Evolutionary conservation across 2,113 vertebrate species (phyloP).

Genomic region (Parus major): DNA sequence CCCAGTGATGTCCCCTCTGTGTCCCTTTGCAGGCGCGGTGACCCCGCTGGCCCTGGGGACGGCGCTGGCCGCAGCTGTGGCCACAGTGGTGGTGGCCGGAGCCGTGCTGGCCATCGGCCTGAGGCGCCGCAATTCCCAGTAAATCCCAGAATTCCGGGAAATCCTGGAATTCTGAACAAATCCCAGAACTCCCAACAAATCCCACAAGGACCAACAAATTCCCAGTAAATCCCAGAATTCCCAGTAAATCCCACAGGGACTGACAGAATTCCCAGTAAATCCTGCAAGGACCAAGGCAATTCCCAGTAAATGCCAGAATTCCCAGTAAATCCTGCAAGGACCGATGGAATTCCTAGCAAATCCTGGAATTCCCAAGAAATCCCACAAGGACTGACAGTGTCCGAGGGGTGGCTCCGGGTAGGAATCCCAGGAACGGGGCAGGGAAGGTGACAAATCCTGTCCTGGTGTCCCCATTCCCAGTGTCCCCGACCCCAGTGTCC

Average conservation of each 20-base stretch:
- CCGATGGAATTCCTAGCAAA: not conserved
- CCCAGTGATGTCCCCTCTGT: too few species aligned
- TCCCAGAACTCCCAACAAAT: not conserved
- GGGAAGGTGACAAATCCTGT: not conserved
- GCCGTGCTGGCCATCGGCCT: not conserved
- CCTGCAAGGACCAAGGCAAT: too few species aligned
- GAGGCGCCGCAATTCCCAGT: not conserved
- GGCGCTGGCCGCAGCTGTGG: not conserved
- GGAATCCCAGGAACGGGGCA: accelerated
- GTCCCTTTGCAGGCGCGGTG: not conserved
- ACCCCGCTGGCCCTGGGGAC: not conserved
- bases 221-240: not conserved
- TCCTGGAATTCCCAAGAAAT: not conserved
- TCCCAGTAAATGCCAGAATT: not conserved
- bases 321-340: not conserved
- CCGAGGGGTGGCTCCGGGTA: not conserved
- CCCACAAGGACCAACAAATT: accelerated
- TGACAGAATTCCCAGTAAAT: not conserved
- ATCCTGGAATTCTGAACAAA: too few species aligned
- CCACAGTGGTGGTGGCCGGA: not conserved
- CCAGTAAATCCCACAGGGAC: too few species aligned
- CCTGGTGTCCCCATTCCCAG: too few species aligned
- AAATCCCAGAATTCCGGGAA: not conserved
- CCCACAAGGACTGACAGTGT: not conserved
- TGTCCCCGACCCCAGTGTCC: too few species aligned